Base-by-base conservation (phyloP, 2,113 vertebrate species). In the Bucco capensis region DNA sequence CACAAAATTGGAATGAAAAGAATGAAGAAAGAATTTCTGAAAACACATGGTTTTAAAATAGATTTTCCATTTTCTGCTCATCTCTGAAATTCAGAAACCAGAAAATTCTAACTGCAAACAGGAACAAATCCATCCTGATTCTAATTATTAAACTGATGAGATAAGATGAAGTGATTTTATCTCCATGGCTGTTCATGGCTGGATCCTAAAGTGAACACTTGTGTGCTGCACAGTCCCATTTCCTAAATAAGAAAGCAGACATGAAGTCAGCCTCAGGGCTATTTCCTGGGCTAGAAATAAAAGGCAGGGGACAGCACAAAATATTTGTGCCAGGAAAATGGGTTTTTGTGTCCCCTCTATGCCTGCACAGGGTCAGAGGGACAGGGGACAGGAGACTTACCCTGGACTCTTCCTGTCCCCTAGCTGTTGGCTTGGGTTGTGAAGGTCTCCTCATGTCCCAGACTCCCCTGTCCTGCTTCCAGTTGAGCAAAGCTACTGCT, bases 61-160 rank as follows among this genome's bases (percentile, higher is more conserved):
- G 61, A 28, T 86, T 96, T 94, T 86, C 11, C 46, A 88, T 93
- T 93, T 90, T 88, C 53, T 57, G 40, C 28, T 83, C 15, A 42
- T 65, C 5, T 84, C 61, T 82, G 73, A 90, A 88, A 90, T 73
- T 72, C 37, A 62, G 12, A 38, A 81, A 37, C 87, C 87, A 86
- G 8, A 83, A 85, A 74, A 88, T 50, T 88, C 51, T 53, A 46
- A n/a, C 65, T 69, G 10, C 37, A 88, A 67, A 37, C 40, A 70
- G 60, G 61, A 76, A 75, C 6, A 71, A 61, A 72, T 37, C 13
- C 0, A 0, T 47, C 42, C 33, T 61, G 46, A 65, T 12, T 81
- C 17, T 53, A 44, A 67, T 86, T 75, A 78, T 56, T 72, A 50
- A 88, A 57, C 57, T 42, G 58, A 81, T 83, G 50, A 88, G 21